Evolutionary conservation across 2,888 invertebrate genomes (phyloP), one percentile per base, ranked within the genome.

Genomic region (Gibbula magus): DNA sequence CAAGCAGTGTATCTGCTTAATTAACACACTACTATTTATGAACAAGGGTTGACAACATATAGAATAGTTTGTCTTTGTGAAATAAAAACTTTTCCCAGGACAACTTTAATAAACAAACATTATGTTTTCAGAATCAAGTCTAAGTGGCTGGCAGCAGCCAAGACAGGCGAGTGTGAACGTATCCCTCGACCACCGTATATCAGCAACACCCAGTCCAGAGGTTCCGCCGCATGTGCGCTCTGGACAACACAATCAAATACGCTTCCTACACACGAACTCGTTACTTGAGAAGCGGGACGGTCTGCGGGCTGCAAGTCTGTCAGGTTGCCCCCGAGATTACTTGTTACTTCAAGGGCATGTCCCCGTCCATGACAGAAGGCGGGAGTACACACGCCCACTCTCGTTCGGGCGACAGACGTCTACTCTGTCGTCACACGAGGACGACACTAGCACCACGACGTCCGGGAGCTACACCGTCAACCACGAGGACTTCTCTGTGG

Each of bases 401-500:
- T 53, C 56, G 22, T 78, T 54, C 54, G 51, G n/a, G 20, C 73
- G 73, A 39, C 78, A 78, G 13, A n/a, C 35, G 52, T 78, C 78
- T 0, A 74, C 53, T 25, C 7, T 73, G 77, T 87, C 87, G 32
- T 85, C 86, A 70, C 87, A 86, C 32, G 88, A 88, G 66, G 88
- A 88, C 70, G 86, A 84, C 73, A 85, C 85, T 13, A 88, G 87
- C 13, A 88, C 88, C 8, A 88, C 88, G 16, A 88, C 88, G 73
- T 88, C 88, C 56, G 88, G 88, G 54, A 88, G 88, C 79, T 88
- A 88, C 51, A 88, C 88, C 0, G 79, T 88, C 16, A 86, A 87
- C 61, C 85, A 82, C 16, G 85, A 87, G 32, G 87, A 87, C 67
- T 80, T 85, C 29, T 45, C 45, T 13, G 84, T 86, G 35, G 80